Evolutionary conservation across 37 sponge, comb jelly and placozoan species (phyloP), one percentile per base, ranked within the genome.

Genomic region (Dysidea cf. avara): DNA sequence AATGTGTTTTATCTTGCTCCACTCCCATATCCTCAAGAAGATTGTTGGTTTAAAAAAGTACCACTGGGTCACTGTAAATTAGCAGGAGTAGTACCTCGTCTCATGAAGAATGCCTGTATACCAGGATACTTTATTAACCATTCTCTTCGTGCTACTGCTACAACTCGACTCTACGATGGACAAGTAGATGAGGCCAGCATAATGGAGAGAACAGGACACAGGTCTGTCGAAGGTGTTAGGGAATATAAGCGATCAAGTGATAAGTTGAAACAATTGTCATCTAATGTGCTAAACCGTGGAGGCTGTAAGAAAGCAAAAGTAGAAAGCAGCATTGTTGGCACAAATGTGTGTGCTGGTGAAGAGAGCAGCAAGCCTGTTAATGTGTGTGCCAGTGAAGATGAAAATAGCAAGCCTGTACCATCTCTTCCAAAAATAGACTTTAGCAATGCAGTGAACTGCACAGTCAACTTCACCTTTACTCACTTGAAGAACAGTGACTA

Each of bases 151-250:
- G 78, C 67, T 1, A 76, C 77, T 25, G 29, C 78, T 16, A 33
- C 78, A 2, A 75, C 53, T n/a, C 11, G 64, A 9, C 58, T 77
- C 32, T 77, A 49, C 30, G 61, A 79, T 9, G 33, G 63, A 0
- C 64, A 72, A 26, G 65, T 71, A 3, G 81, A 80, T 13, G 72
- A 80, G 36, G 72, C 69, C 1, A 53, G 30, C 4, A 39, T 80
- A 6, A 80, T 80, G 81, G 71, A 78, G 14, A 46, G 60, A 7
- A 80, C 81, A 7, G 81, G 81, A 4, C 81, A 80, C 39, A 33
- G 50, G 1, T 71, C 63, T 49, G 0, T 38, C 0, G 71, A 70
- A 9, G 81, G 71, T 47, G 66, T 80, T 35, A 36, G 72, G 21
- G 20, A 7, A 1, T 80, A 80, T 64, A 80, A 71, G 30, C 6